Evolutionary conservation across 2,888 invertebrate species (phyloP), one percentile per base, ranked within the genome.

Genomic region (Auanema freiburgensis): DNA sequence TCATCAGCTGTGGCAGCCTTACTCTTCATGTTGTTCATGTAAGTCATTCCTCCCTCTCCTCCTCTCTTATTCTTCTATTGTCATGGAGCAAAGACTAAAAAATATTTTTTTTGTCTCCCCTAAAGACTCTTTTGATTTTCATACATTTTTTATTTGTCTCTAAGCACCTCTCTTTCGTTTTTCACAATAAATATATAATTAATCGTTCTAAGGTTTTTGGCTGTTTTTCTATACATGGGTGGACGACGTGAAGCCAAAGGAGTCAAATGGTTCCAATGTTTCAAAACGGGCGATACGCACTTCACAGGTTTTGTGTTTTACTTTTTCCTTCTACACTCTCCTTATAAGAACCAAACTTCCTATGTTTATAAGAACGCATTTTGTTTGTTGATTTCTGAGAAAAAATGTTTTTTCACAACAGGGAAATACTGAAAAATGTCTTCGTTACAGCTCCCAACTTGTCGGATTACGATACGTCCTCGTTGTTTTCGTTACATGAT

Each of bases 201-300:
- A 33, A 33, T 33, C 33, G 4, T 33, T 33, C 33, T 33, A 33
- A 67, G 65, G 53, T 79, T 72, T 63, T 60, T 80, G 21, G 68
- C 77, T 2, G 79, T 81, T 10, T 76, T 75, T 61, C 69, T 81
- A 53, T 81, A 72, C 55, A 55, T 68, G 2, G 65, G 65, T 41
- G 79, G 76, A 10, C 65, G 74, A 56, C 69, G 81, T 6, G 82
- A 83, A 59, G 71, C 80, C 11, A 67, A 77, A 46, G 83, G 83
- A 59, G 66, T 78, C 57, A 83, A 81, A 69, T 83, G 83, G 81
- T 83, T 67, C 65, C 76, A 79, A 53, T 65, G 77, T 42, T 80
- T 74, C 67, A 66, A 69, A 18, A 71, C 72, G 18, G 82, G 83
- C 23, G 83, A 82, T 59, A 76, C 74, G 8, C 74, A 79, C 52